Conservation (phyloP, 1,140 invertebrate genomes). For the Bilobella aurantiaca region DNA sequence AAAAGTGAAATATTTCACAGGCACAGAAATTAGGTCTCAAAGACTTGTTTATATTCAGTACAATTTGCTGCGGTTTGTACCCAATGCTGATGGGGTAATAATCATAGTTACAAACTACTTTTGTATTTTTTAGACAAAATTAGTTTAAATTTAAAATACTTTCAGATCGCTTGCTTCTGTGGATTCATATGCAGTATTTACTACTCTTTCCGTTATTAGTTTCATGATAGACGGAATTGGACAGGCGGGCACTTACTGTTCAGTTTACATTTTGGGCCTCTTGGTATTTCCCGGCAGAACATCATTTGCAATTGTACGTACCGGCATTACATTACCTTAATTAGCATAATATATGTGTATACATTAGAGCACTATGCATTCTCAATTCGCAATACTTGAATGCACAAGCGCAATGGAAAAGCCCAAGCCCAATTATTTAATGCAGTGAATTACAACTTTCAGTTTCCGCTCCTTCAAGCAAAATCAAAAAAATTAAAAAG, state of each 20-base stretch:
- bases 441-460: too few species aligned
- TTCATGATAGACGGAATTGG: background rate
- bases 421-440: too few species aligned
- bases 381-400: too few species aligned
- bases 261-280: background rate
- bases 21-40: background rate
- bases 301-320: background rate
- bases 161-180: background rate
- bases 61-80: background rate
- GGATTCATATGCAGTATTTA: background rate
- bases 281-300: background rate
- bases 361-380: too few species aligned
- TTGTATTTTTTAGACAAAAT: background rate
- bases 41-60: background rate
- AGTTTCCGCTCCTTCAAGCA: too few species aligned
- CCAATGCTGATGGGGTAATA: background rate
- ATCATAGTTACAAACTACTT: background rate
- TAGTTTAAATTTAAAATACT: background rate
- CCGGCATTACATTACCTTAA: too few species aligned
- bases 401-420: too few species aligned
- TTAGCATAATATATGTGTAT: too few species aligned
- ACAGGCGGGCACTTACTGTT: background rate
- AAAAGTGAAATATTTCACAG: background rate
- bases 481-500: too few species aligned
- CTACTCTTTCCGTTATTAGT: background rate